Base-by-base conservation (phyloP, 2,113 vertebrate species). In the Lasiurus borealis region DNA sequence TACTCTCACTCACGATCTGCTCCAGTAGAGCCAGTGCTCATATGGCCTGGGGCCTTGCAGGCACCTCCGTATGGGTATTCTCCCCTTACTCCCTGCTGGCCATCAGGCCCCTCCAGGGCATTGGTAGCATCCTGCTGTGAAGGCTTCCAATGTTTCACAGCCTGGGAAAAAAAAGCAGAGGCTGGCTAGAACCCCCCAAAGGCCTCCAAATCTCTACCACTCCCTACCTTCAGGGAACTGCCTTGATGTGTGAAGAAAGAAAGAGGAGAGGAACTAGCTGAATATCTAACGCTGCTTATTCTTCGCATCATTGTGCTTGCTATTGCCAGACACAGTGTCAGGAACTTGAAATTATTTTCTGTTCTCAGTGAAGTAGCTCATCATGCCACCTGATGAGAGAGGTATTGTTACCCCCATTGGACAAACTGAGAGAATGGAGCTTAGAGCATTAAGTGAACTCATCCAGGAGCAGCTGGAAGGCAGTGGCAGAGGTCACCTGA, bases 51-150 rank as follows among this genome's bases (percentile, higher is more conserved):
- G 0, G 12, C 1, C 0, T n/a, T 40, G 31, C 44, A 36, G 54
- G 46, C 18, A 2, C 66, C 25, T 76, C 21, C 59, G 29, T 0
- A 0, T 0, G 2, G 9, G 14, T 34, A 21, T 29, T 14, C 11
- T 13, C 14, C 57, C 46, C n/a, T 50, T 5, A 0, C 29, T 18
- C 44, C 25, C 11, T 3, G 2, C 11, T n/a, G 73, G 31, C 80
- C 29, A n/a, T 57, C 16, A 40, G 54, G 21, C 44, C 18, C 44
- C 50, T 40, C 0, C 16, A 57, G 18, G 36, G 27, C 40, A 46
- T 64, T 48, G 36, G 78, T 21, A 54, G 88, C 64, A 27, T 46
- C 14, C 12, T 77, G 57, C 3, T 57, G 34, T 13, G 71, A 85
- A 46, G 68, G 16, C n/a, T 40, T 64, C 16, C 11, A 21, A 1